Evolutionary conservation across 2,888 invertebrate genomes (phyloP).

Genomic region (Coremacera marginata): DNA sequence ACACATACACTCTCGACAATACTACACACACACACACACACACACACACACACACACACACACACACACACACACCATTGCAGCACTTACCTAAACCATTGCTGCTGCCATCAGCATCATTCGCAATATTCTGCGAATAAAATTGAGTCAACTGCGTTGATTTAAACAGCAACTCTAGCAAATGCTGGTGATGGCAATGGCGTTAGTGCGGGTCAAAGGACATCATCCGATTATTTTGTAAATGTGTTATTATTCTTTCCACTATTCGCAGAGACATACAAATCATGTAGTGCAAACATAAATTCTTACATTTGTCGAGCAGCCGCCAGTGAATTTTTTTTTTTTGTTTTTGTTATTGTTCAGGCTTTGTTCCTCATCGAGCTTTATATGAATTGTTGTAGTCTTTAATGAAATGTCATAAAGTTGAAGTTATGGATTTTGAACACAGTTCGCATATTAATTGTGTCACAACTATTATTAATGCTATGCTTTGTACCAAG

Average conservation of each 20-base stretch:
- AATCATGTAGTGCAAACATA: conserved; percentile 32
- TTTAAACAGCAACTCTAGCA: conserved; percentile 54
- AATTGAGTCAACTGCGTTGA: conserved; percentile 61
- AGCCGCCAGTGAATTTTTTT: not conserved
- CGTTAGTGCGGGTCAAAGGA: not conserved
- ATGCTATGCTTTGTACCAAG: too few relatives aligned
- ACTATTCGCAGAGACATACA: conserved; percentile 28
- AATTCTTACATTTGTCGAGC: conserved; percentile 25
- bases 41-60: not conserved
- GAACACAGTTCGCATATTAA: conserved; percentile 4
- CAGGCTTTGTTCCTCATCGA: too few relatives aligned
- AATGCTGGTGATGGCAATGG: not conserved
- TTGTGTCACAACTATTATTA: not conserved
- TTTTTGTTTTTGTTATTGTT: not conserved
- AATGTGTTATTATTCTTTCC: conserved; percentile 22
- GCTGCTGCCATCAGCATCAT: not conserved
- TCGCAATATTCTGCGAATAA: conserved; percentile 41
- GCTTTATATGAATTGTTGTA: too few relatives aligned
- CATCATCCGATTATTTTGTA: conserved; percentile 8
- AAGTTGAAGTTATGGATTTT: conserved; percentile 14
- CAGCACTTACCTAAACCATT: not conserved
- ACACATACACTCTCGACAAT: not conserved
- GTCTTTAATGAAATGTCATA: conserved; percentile 4
- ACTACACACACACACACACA: not conserved
- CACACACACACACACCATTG: not conserved